Evolutionary conservation across 2,797 vertebrate species (phyloP).

Genomic region (Threskiornis aethiopicus): DNA sequence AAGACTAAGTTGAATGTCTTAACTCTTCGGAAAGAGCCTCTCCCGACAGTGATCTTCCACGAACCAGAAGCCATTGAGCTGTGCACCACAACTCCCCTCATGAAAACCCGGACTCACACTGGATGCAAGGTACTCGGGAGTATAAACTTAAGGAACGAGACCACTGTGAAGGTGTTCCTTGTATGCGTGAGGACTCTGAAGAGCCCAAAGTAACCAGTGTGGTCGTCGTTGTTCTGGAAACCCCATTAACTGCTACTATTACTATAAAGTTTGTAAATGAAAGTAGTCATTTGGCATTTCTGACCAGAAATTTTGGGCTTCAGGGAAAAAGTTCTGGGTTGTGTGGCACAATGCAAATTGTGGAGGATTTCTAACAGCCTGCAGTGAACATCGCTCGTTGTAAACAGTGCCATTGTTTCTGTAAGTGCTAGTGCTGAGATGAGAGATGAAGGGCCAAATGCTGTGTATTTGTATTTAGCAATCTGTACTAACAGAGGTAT

Average conservation of each 20-base stretch:
- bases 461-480: background rate
- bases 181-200: background rate
- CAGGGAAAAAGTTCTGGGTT: background rate
- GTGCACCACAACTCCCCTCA: conserved; percentile 89
- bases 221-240: background rate
- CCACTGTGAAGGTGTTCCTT: background rate
- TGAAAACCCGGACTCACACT: conserved; percentile 85
- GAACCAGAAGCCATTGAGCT: conserved; percentile 98
- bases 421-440: background rate
- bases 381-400: rapidly evolving
- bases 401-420: background rate
- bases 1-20: conserved; percentile 98
- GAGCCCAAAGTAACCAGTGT: background rate
- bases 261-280: background rate
- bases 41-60: conserved; percentile 96
- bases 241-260: background rate
- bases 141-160: background rate
- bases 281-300: background rate
- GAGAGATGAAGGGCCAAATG: background rate
- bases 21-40: conserved; percentile 93
- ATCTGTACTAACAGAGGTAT: background rate
- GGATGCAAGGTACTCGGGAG: conserved; percentile 89
- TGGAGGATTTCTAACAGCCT: background rate
- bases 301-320: background rate
- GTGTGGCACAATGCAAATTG: background rate